These are phyloP conservation scores for Phaethornis superciliosus DNA, from an alignment of 2,113 vertebrate genomes.

Conservation along the genomic window DNA sequence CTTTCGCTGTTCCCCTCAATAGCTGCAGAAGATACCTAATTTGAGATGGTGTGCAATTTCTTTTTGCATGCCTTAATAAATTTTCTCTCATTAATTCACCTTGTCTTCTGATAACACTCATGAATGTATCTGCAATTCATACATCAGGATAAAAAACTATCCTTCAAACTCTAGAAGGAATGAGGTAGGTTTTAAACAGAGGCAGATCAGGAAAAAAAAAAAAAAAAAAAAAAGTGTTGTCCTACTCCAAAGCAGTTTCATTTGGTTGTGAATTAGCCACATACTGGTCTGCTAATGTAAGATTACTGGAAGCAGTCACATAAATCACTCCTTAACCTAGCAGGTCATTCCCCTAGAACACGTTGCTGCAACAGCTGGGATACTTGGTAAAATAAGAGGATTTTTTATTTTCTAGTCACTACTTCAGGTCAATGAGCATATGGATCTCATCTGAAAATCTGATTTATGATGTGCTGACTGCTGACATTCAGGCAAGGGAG, in stretches of 20 bases:
- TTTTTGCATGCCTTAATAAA: neutral
- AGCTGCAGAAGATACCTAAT: neutral
- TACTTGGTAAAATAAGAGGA: neutral
- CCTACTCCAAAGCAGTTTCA: neutral
- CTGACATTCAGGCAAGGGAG: neutral
- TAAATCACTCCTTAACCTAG: neutral
- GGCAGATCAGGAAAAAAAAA: neutral
- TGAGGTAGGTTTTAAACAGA: neutral
- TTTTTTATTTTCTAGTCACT: conserved; percentile 13
- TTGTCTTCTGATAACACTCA: too few relatives aligned
- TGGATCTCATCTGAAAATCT: neutral
- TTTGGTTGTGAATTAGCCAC: neutral
- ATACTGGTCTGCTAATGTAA: neutral
- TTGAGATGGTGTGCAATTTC: neutral
- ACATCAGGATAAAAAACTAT: neutral
- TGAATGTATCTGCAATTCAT: neutral
- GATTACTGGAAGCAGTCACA: neutral
- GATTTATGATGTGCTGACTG: neutral
- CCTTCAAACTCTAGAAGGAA: neutral
- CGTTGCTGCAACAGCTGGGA: neutral
- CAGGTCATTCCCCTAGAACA: neutral
- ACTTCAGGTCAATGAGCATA: neutral
- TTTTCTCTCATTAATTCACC: too few relatives aligned
- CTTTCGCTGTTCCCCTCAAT: neutral
- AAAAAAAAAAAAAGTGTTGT: neutral